Evolutionary conservation across 2,113 vertebrate species (phyloP).

Genomic region (Numenius arquata): DNA sequence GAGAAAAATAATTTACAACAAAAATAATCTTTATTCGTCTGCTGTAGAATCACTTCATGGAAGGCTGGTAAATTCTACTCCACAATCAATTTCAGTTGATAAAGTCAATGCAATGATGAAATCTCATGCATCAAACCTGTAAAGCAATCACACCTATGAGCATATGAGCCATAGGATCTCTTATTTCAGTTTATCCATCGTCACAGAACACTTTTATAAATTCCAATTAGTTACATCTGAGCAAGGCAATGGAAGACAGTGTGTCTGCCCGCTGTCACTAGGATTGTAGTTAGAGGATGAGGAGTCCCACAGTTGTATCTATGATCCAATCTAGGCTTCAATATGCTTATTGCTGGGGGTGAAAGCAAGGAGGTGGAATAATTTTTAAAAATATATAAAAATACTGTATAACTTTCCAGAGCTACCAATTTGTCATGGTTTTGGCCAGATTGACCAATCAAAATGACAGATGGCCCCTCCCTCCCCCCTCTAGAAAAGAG

Average conservation of each 20-base stretch:
- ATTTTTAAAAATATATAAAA: background rate
- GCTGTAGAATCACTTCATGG: background rate
- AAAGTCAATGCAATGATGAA: background rate
- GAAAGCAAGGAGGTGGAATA: accelerated
- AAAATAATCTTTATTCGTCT: background rate
- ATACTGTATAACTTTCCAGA: background rate
- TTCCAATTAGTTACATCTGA: background rate
- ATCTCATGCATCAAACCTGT: background rate
- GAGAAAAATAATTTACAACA: background rate
- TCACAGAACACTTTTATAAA: background rate
- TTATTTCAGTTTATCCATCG: background rate
- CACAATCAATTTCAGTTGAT: background rate
- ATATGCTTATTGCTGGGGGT: background rate
- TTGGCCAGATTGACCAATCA: too few relatives aligned
- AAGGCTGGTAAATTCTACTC: background rate
- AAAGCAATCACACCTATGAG: background rate
- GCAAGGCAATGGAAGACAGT: background rate
- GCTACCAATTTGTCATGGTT: background rate
- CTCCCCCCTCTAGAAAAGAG: too few relatives aligned
- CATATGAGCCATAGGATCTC: background rate
- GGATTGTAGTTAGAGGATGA: background rate
- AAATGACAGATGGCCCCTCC: too few relatives aligned
- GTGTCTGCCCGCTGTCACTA: background rate
- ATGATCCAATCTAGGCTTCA: background rate
- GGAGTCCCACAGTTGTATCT: background rate